phyloP scores from a whole-genome alignment of 2,888 invertebrate genomes.

The Lycocerus yunnanus region DNA sequence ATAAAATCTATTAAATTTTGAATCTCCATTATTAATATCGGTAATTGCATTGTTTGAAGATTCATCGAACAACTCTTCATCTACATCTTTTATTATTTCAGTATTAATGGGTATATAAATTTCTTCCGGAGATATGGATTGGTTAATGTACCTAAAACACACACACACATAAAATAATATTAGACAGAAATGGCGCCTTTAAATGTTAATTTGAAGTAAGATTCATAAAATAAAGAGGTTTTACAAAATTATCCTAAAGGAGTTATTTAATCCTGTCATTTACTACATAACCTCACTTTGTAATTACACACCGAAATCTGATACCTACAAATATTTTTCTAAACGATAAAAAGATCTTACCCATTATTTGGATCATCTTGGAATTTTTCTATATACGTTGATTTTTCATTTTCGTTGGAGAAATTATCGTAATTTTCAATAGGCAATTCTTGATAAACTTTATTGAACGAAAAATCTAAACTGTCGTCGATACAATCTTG shows the following conservation, averaged over 20 bases:
- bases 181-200: too few relatives aligned
- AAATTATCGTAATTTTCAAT: conserved; percentile 50
- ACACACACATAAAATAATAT: too few relatives aligned
- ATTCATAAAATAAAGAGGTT: too few relatives aligned
- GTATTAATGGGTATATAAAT: conserved; percentile 74
- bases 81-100: conserved; percentile 65
- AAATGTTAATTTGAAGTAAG: too few relatives aligned
- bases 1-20: conserved; percentile 70
- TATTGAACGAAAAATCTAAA: conserved; percentile 55
- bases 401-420: conserved; percentile 41
- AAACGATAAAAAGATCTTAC: conserved; percentile 46
- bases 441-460: conserved; percentile 57
- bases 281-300: background rate
- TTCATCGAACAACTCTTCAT: conserved; percentile 70
- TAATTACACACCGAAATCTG: background rate
- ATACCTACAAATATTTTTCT: background rate
- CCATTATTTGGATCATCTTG: conserved; percentile 57
- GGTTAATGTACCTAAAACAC: conserved; percentile 67
- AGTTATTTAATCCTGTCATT: background rate
- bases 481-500: conserved; percentile 59
- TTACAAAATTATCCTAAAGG: background rate
- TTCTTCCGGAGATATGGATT: conserved; percentile 70
- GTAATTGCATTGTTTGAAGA: conserved; percentile 70
- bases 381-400: conserved; percentile 54
- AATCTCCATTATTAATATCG: conserved; percentile 62